phyloP scores from a whole-genome alignment of 1,140 invertebrate genomes.

The Diorhabda carinulata region DNA sequence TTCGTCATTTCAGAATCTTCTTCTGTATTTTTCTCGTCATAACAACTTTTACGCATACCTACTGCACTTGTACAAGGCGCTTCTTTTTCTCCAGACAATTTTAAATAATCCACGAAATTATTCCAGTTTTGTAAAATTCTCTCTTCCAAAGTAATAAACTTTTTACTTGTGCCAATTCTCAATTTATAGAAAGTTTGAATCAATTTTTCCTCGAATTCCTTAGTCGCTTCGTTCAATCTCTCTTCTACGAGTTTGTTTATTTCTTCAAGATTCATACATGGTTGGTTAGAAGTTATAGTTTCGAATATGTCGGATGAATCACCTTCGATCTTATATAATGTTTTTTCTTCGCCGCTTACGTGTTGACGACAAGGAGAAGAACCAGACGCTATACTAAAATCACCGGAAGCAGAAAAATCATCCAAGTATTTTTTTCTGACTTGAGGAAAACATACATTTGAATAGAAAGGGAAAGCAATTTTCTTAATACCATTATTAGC shows the following conservation, averaged over 20 bases:
- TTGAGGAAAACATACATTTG: conserved; percentile 1
- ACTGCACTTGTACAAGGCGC: conserved; percentile 1
- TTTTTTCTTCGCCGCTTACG: background rate
- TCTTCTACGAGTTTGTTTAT: conserved; percentile 24
- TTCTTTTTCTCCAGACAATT: conserved; percentile 18
- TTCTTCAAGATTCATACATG: conserved; percentile 17
- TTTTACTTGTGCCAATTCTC: conserved; percentile 30
- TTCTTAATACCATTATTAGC: conserved; percentile 23
- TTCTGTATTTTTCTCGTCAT: conserved; percentile 4
- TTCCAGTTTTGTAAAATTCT: conserved; percentile 34
- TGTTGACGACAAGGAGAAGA: background rate
- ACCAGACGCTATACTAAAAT: conserved; percentile 22
- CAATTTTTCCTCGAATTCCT: conserved; percentile 30
- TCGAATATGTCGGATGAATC: background rate
- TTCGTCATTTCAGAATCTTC: background rate
- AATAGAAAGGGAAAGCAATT: conserved; percentile 12
- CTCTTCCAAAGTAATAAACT: conserved; percentile 31
- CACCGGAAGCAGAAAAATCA: conserved; percentile 25
- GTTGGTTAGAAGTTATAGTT: background rate
- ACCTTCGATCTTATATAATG: background rate
- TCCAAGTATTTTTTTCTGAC: conserved; percentile 6
- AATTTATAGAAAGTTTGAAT: conserved; percentile 28
- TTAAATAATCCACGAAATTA: conserved; percentile 32
- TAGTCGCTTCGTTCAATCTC: conserved; percentile 22
- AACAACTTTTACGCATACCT: background rate